Evolutionary conservation across 2,888 invertebrate species (phyloP), one percentile per base, ranked within the genome.

Genomic region (Ischnus inquisitorius): DNA sequence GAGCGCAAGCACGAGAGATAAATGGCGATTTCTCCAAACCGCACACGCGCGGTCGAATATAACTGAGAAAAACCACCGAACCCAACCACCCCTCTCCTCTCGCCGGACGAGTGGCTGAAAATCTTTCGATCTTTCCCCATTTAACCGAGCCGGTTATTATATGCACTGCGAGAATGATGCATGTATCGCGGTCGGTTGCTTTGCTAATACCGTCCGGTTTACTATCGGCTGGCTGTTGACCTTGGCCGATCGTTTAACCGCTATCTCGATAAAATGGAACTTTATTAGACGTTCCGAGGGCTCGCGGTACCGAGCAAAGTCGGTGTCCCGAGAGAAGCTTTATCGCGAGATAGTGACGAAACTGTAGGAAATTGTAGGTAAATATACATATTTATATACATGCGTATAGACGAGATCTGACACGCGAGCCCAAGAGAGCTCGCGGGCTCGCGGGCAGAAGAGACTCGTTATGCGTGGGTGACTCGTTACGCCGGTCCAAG

Each of bases 381-480:
- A 3, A 43, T 19, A 22, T 67, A 5, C 22, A n/a, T 68, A 4
- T 14, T 6, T 19, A n/a, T 48, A 10, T 25, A 41, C 25, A 46
- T 16, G 28, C 25, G 46, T 4, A n/a, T n/a, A 28, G 4, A 10
- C 48, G 46, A 48, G 28, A 48, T 28, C 19, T n/a, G 62, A 57
- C 48, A 48, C 48, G 64, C 62, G 74, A 64, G n/a, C 41, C 67
- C 41, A 6, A n/a, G 39, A 34, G 34, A 69, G 34, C 28, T 39
- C 51, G 51, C 48, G 28, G n/a, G n/a, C 48, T n/a, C 16, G 48
- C 54, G 54, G 19, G 19, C 19, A 25, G 54, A 71, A 39, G 41
- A 71, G 41, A n/a, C 41, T 68, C 57, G 77, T 77, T 14, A 77
- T 57, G 77, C 67, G 74, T 75, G 74, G 74, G 62, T 64, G 74